phyloP scores from a whole-genome alignment of 1,140 invertebrate genomes.

The Galendromus occidentalis region DNA sequence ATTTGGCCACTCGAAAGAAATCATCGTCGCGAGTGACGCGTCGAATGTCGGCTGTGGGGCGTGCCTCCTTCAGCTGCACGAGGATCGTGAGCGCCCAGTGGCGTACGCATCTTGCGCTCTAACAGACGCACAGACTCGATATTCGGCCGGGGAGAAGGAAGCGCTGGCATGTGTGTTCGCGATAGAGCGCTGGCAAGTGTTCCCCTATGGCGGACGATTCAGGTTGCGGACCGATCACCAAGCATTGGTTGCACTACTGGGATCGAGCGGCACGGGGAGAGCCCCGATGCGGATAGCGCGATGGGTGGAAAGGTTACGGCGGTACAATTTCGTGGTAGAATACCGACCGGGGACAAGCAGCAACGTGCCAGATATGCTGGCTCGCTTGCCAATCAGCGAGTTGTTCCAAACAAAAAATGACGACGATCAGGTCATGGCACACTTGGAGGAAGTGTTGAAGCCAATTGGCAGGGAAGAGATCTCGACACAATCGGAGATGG shows the following conservation, averaged over 20 bases:
- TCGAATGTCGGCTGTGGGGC: too few species aligned
- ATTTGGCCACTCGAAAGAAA: too few species aligned
- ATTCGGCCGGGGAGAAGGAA: conserved; percentile 29
- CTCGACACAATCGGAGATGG: background rate
- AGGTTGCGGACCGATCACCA: background rate
- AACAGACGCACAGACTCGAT: conserved; percentile 28
- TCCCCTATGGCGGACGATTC: background rate
- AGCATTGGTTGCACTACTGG: background rate
- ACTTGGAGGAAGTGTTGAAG: background rate
- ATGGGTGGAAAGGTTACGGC: background rate
- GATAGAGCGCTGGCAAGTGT: too few species aligned
- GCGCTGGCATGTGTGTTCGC: conserved; percentile 23
- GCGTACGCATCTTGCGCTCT: conserved; percentile 19
- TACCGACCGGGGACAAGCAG: background rate
- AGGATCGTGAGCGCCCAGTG: background rate
- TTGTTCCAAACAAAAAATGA: too few species aligned
- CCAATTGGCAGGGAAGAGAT: background rate
- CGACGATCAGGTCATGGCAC: background rate
- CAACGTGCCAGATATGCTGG: background rate
- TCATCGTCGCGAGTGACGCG: too few species aligned
- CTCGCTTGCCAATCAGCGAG: background rate
- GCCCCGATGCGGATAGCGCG: background rate
- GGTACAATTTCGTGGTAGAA: background rate
- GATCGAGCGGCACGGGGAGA: background rate
- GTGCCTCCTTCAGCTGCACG: too few species aligned